Base-by-base conservation (phyloP, 2,888 invertebrate species). In the Synergus japonicus region DNA sequence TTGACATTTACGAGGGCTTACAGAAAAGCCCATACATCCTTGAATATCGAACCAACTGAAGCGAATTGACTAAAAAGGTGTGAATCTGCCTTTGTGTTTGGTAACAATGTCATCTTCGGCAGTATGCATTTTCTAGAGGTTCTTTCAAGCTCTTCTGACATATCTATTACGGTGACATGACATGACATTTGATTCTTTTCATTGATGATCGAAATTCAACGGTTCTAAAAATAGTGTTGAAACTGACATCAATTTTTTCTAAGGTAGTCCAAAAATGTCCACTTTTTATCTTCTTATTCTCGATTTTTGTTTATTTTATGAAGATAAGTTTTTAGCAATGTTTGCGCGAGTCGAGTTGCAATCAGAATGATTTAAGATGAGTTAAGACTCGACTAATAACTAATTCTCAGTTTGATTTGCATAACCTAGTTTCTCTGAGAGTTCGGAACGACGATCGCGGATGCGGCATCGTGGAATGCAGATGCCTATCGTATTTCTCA, bases 371-470 rank as follows among this genome's bases (percentile, higher is more conserved):
- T 69, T 69, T 69, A 69, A 29, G n/a, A 22, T 46, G 29, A 69
- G 46, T 69, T 37, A 49, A 49, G 69, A 58, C 79, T 49, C 66
- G 76, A 66, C 63, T 81, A 83, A 86, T 85, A 81, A 82, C 81
- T 82, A 79, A 84, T 84, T 86, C 83, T 81, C 76, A 22, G 81
- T 86, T 83, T 83, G 84, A 86, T 83, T 83, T 78, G 77, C 83
- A 79, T 79, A 84, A 85, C 83, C 83, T 78, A 82, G 80, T 85
- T 85, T 83, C 81, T 77, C 46, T 43, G 79, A 37, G 80, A 44
- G 77, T 78, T 76, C 76, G 67, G 67, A 67, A 65, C 46, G 78
- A 73, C 64, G 69, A 76, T 49, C 44, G 63, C 58, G 18, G 12
- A 41, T 64, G 69, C 44, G 76, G 37, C 49, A 63, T 46, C 78